phyloP scores from a whole-genome alignment of 2,797 vertebrate species.

The Delichon dasypus region DNA sequence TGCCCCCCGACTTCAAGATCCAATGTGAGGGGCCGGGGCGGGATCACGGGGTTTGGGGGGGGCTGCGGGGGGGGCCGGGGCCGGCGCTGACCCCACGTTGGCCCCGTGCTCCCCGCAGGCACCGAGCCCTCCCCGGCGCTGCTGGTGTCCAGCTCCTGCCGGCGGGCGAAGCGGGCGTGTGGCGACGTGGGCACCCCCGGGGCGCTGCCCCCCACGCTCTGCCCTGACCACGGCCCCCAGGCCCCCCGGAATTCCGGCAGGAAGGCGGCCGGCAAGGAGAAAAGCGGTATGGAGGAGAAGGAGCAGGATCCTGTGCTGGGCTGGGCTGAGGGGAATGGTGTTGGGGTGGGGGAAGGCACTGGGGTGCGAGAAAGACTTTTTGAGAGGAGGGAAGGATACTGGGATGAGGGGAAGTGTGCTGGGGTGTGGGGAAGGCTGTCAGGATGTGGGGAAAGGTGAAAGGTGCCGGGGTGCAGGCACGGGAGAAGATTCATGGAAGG shows the following conservation, averaged over 20 bases:
- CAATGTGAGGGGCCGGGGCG: constrained; percentile 79
- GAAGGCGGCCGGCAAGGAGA: constrained; percentile 79
- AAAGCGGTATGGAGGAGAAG: constrained; percentile 77
- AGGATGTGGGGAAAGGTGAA: too few species aligned
- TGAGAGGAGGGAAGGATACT: too few species aligned
- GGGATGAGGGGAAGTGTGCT: fast-evolving
- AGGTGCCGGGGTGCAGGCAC: not conserved
- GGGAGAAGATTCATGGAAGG: not conserved
- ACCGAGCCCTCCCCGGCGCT: constrained; percentile 86
- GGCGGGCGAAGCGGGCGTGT: constrained; percentile 74
- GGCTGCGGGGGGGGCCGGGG: fast-evolving
- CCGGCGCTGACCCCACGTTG: not conserved
- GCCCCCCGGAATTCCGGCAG: constrained; percentile 70
- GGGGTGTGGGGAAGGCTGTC: fast-evolving
- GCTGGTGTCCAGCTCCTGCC: constrained; percentile 77
- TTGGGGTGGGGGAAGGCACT: too few species aligned
- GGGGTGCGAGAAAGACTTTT: fast-evolving
- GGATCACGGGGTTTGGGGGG: not conserved
- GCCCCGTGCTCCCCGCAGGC: constrained; percentile 70
- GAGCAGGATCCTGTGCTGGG: fast-evolving
- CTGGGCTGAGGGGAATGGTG: not conserved
- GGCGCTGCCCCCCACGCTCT: constrained; percentile 70
- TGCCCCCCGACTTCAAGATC: constrained; percentile 95
- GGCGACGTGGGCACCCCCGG: constrained; percentile 73
- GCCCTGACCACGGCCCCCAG: constrained; percentile 66